Evolutionary conservation across 2,888 invertebrate genomes (phyloP).

Genomic region (Helicoverpa assulta): DNA sequence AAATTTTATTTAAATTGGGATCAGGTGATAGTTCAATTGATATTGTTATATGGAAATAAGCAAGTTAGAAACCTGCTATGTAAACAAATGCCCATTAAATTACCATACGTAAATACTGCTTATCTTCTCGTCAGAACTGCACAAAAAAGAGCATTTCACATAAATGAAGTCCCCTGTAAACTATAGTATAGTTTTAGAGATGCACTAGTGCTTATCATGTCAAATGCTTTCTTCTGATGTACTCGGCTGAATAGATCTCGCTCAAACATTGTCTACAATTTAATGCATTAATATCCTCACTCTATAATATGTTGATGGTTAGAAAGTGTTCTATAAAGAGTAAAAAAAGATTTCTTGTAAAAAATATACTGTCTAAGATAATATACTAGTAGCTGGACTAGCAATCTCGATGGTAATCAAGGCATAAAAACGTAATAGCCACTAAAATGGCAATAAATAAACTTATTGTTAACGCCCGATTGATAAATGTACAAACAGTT

Average conservation of each 20-base stretch:
- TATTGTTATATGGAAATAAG: no score
- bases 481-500: slow-evolving; percentile 31
- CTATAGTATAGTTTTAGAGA: slow-evolving; percentile 25
- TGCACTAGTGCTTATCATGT: slow-evolving; percentile 37
- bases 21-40: no score
- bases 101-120: not conserved
- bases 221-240: slow-evolving; percentile 22
- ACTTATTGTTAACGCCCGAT: slow-evolving; percentile 12
- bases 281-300: not conserved
- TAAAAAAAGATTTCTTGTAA: no score
- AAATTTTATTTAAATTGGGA: no score
- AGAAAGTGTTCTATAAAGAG: no score
- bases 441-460: slow-evolving; percentile 38
- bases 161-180: not conserved
- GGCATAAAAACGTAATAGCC: slow-evolving; percentile 30
- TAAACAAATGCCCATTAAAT: not conserved
- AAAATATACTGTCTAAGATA: no score
- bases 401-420: slow-evolving; percentile 6
- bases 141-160: not conserved
- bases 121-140: not conserved
- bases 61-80: no score
- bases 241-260: not conserved
- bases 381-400: not conserved
- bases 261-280: not conserved
- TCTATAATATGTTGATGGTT: no score